These are phyloP conservation scores for Probaryconus sp. DNA, from an alignment of 1,140 invertebrate species.

Conservation along the genomic window DNA sequence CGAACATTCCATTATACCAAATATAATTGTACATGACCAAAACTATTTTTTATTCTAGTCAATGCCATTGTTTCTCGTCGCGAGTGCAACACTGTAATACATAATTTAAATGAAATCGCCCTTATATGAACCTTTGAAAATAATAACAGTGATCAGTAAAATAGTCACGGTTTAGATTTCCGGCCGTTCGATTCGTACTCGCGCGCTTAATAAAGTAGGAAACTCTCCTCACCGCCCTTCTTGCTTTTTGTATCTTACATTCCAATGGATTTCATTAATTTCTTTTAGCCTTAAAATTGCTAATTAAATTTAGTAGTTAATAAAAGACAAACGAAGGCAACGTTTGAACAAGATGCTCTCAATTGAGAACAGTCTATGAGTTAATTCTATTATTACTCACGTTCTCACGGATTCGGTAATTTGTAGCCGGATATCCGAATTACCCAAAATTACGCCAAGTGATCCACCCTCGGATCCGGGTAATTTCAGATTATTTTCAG, in stretches of 20 bases:
- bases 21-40: too few relatives aligned
- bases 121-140: background rate
- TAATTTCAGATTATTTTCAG: slow-evolving; percentile 63
- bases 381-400: slow-evolving; percentile 42
- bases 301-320: slow-evolving; percentile 3
- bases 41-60: too few relatives aligned
- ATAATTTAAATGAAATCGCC: background rate
- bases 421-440: slow-evolving; percentile 63
- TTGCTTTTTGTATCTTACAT: too few relatives aligned
- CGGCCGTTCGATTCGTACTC: background rate
- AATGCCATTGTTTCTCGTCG: too few relatives aligned
- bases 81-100: too few relatives aligned
- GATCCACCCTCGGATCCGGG: slow-evolving; percentile 58
- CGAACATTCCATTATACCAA: too few relatives aligned
- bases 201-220: too few relatives aligned
- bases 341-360: too few relatives aligned
- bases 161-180: background rate
- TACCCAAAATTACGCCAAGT: slow-evolving; percentile 56
- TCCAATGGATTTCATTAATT: too few relatives aligned
- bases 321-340: too few relatives aligned
- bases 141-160: background rate
- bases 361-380: background rate
- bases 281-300: too few relatives aligned
- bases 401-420: slow-evolving; percentile 62
- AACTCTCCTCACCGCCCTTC: too few relatives aligned